Percentiles rank a stretch among this genome's conserved stretches.
Evolutionary conservation across 2,113 vertebrate species (phyloP).

Genomic region (Sinocyclocheilus anophthalmus): DNA sequence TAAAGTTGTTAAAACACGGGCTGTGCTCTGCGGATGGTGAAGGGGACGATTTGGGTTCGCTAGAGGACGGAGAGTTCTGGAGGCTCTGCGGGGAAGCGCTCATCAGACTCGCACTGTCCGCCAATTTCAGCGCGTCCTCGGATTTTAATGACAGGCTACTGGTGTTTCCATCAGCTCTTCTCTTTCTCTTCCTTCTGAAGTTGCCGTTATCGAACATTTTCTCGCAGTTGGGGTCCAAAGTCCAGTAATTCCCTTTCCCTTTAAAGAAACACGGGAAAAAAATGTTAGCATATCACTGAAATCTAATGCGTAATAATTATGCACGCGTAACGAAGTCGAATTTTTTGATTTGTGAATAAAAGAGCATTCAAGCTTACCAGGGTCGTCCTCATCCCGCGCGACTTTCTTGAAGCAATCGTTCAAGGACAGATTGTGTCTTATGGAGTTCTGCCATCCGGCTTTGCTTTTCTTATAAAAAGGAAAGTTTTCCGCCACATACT

Average conservation of each 20-base stretch:
- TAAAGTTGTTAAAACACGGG: constrained; percentile 78
- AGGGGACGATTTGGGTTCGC: constrained; percentile 68
- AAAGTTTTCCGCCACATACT: constrained; percentile 86
- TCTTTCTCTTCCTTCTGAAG: constrained; percentile 80
- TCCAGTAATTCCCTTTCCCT: constrained; percentile 96
- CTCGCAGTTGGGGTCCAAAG: constrained; percentile 89
- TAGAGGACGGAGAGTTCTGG: constrained; percentile 68
- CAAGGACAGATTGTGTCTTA: constrained; percentile 86
- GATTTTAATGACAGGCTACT: constrained; percentile 34
- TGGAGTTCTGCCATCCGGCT: constrained; percentile 78
- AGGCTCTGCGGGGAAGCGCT: constrained; percentile 63
- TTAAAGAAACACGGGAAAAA: neutral
- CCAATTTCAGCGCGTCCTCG: constrained; percentile 67
- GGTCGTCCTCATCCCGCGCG: constrained; percentile 83
- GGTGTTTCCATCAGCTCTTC: constrained; percentile 67
- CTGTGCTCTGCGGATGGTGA: constrained; percentile 62
- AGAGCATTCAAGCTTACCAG: constrained; percentile 74
- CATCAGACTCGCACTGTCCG: constrained; percentile 68
- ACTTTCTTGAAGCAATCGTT: constrained; percentile 91
- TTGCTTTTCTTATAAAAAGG: constrained; percentile 88
- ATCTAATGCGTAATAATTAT: neutral
- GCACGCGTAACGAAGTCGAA: neutral
- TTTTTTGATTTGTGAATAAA: neutral
- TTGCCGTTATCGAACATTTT: constrained; percentile 77
- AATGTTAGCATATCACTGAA: neutral